phyloP scores from a whole-genome alignment of 2,113 vertebrate genomes.

The Noturus placidus region DNA sequence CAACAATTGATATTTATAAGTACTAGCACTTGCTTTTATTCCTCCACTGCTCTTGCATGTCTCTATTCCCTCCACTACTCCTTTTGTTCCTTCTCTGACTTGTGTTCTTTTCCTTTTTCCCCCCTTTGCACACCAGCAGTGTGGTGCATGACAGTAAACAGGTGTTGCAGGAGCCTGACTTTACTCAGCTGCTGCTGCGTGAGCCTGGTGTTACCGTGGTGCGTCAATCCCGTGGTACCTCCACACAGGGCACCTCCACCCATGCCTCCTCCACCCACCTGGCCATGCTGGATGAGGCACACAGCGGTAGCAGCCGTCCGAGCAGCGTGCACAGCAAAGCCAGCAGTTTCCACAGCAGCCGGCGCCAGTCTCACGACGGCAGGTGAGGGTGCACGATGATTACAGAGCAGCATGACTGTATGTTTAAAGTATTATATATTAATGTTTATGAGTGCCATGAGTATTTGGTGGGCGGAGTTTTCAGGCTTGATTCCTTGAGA shows the following conservation, averaged over 20 bases:
- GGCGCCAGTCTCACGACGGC: constrained; percentile 85
- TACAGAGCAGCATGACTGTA: background rate
- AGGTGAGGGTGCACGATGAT: constrained; percentile 68
- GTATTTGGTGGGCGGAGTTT: background rate
- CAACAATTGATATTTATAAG: background rate
- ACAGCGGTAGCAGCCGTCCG: constrained; percentile 82
- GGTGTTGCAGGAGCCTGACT: constrained; percentile 94
- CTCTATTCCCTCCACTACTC: constrained; percentile 56
- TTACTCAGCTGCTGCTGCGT: constrained; percentile 88
- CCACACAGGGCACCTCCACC: constrained; percentile 96
- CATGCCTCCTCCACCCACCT: constrained; percentile 95
- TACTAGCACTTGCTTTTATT: constrained; percentile 10
- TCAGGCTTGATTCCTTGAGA: background rate
- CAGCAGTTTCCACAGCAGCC: constrained; percentile 94
- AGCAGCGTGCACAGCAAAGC: constrained; percentile 89
- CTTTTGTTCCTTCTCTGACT: constrained; percentile 16
- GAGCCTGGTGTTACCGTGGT: constrained; percentile 88
- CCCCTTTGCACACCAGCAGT: constrained; percentile 56
- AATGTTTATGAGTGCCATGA: background rate
- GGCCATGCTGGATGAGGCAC: constrained; percentile 88
- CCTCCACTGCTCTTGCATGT: constrained; percentile 33
- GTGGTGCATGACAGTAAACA: constrained; percentile 87
- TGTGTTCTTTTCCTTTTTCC: constrained; percentile 25
- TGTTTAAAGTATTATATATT: background rate
- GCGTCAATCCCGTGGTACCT: constrained; percentile 91